Base-by-base conservation (phyloP, 2,888 invertebrate species). In the Drosophila dives region DNA sequence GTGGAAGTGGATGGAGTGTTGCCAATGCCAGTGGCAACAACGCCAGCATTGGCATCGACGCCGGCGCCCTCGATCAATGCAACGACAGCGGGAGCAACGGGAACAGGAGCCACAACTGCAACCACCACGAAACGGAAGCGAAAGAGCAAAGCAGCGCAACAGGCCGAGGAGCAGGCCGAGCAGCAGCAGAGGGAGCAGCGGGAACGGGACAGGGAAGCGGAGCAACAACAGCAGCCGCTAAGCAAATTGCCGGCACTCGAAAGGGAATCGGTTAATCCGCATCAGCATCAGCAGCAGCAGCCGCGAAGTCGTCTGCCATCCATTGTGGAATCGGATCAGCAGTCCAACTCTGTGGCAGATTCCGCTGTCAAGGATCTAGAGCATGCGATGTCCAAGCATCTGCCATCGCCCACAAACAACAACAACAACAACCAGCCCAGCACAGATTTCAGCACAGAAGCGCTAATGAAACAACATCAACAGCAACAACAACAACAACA, bases 321-420 rank as follows among this genome's bases (percentile, higher is more conserved):
- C 15, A 89, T 90, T 60, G 93, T 92, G 42, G 93, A 93, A 34
- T 23, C 45, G 8, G 93, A 93, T 55, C 55, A 55, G 48, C 84
- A 86, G 48, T 80, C 82, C 0, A 65, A 78, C 2, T 56, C 85
- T 90, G 56, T 48, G 0, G 67, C 92, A 63, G 89, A 93, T 87
- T 91, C 91, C 0, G 92, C 93, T 11, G 93, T 93, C 0, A 97
- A 98, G 93, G 98, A 98, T 89, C 94, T 99, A 82, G 98, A 99
- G 93, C 98, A 98, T 91, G 98, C 98, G 53, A 99, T 99, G 98
- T 98, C 98, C 26, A 98, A 98, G 91, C 98, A 98, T 94, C 94
- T 99, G 67, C 97, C 97, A 4, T 94, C 94, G 33, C 94, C 94
- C 26, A 93, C 93, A 36, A 62, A 69, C 48, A 80, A 69, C 65